Evolutionary conservation across 2,797 vertebrate genomes (phyloP).

Genomic region (Oryzias sinensis): DNA sequence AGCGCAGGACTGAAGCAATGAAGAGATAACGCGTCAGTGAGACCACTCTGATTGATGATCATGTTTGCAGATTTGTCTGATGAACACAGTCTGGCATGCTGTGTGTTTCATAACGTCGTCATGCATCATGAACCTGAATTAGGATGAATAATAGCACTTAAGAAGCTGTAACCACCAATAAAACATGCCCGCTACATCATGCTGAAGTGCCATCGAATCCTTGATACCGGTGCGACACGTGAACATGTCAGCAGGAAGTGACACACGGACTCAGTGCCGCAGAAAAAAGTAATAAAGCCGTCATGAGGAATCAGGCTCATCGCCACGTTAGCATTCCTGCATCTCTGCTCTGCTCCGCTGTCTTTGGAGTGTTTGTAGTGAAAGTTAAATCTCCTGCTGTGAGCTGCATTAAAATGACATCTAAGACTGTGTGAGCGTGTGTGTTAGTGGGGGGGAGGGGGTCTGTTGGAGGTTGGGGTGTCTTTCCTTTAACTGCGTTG

Average conservation of each 20-base stretch:
- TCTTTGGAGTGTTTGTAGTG: constrained; percentile 16
- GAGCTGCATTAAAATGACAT: constrained; percentile 33
- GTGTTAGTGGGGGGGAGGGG: background rate
- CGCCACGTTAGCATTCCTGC: constrained; percentile 16
- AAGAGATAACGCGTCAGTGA: too few relatives aligned
- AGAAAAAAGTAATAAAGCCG: constrained; percentile 19
- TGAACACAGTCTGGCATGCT: too few relatives aligned
- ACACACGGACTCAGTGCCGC: background rate
- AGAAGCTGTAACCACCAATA: too few relatives aligned
- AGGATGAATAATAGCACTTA: too few relatives aligned
- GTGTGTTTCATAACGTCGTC: too few relatives aligned
- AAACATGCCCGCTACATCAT: too few relatives aligned
- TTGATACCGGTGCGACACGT: background rate
- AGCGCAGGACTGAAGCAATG: too few relatives aligned
- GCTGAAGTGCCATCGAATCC: too few relatives aligned
- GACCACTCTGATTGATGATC: too few relatives aligned
- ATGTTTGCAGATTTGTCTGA: too few relatives aligned
- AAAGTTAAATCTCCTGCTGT: constrained; percentile 25
- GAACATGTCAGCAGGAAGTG: constrained; percentile 18
- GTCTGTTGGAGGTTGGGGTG: background rate
- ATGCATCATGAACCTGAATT: too few relatives aligned
- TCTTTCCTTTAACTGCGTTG: constrained; percentile 53
- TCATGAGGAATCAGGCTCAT: constrained; percentile 26
- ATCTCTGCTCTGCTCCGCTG: constrained; percentile 27
- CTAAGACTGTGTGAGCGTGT: constrained; percentile 5